Base-by-base conservation (phyloP, 1,140 invertebrate species). In the Cydia fagiglandana region DNA sequence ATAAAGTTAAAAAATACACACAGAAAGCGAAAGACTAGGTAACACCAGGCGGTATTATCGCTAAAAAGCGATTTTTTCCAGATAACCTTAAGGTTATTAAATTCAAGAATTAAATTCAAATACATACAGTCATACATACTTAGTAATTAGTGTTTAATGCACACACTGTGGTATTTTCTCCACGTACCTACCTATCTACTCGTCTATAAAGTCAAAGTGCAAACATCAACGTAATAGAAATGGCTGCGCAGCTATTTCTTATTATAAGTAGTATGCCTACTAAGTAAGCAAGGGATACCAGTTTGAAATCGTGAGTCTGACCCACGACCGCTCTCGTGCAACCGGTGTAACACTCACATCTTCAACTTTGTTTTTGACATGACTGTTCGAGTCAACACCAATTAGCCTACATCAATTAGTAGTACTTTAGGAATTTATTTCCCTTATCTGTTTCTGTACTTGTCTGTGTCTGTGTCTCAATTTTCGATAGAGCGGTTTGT, bases 121-220 rank as follows among this genome's bases (percentile, higher is more conserved):
- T 12, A 9, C 38, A 41, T 41, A 24, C 24, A 24, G 24, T 24
- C n/a, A 24, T 0, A 2, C 2, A 24, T 24, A 45, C 41, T 13
- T 45, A 12, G 41, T 45, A 47, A 47, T 47, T 15, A 47, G 12
- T 47, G 12, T 12, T 47, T 15, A 47, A 47, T 15, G 45, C 45
- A 81, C 76, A 75, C 76, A 87, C 84, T 84, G 87, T 86, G 75
- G 80, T 68, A 80, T 73, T 75, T 81, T 61, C 56, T 61, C 56
- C n/a, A 20, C 53, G 53, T 61, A 34, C 6, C 34, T 34, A 61
- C 56, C 24, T 61, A 34, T 34, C 34, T 34, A 61, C 56, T 61
- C 56, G 56, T 61, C 56, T 24, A 10, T 7, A 61, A 61, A 61
- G 56, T 61, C 56, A 61, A 70, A 70, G 66, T 70, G 66, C 30